Base-by-base conservation (phyloP, 2,888 invertebrate genomes). In the Dichetophora obliterata region DNA sequence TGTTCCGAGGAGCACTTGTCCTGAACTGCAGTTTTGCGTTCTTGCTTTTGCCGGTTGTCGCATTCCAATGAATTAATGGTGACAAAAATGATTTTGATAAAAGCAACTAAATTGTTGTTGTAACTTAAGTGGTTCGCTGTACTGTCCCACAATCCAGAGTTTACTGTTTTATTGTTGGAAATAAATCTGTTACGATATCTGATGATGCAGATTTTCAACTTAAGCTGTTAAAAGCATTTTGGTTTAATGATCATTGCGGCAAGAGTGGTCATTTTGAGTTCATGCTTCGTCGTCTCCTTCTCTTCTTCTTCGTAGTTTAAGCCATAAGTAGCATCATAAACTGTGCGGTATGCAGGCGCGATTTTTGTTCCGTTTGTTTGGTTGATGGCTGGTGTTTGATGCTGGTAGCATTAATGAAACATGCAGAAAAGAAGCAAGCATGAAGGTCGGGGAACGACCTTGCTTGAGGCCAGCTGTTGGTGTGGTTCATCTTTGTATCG, bases 391-490 rank as follows among this genome's bases (percentile, higher is more conserved):
- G 1, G 3, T 70, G 63, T 71, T 69, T 70, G 37, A 16, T 19
- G 54, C 54, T 19, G 3, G 11, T 9, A 14, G 48, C 22, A 22
- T 19, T 24, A 14, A 48, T 4, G n/a, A 27, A 27, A 52, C 34
- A 54, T 31, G 77, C 77, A 74, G 43, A 61, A 14, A 63, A 27
- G 43, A 70, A 34, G 19, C 75, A 78, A 71, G 72, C 63, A 79
- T 81, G 84, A 86, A 87, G 87, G 87, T 87, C 87, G 83, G 83
- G 82, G 82, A 83, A 86, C 86, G 88, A 80, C 87, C 87, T 87
- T 87, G 87, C 86, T 83, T 84, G 83, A 83, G 83, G 85, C 82
- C 84, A 76, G 79, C 77, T 76, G 80, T 78, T 78, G 77, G 79
- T 79, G 80, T 76, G 70, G 59, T 16, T 19, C 31, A 19, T 31